These are phyloP conservation scores for Macaca nemestrina DNA, from an alignment of 2,113 vertebrate species.

Conservation along the genomic window DNA sequence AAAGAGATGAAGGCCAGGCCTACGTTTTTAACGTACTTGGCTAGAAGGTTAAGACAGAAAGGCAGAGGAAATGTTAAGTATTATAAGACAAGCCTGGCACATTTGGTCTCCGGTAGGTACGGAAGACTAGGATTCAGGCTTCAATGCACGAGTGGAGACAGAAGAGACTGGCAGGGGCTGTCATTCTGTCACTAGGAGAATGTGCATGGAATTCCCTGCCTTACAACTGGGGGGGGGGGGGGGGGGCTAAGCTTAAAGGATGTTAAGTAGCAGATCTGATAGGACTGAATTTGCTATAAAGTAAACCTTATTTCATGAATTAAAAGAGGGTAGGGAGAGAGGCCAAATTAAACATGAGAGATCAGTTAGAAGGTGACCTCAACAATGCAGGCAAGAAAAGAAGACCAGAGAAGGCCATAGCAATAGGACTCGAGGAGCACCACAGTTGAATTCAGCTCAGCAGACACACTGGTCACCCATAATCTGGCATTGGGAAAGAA, in stretches of 20 bases:
- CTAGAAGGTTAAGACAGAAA: neutral
- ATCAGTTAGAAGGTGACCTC: neutral
- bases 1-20: neutral
- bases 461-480: neutral
- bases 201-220: neutral
- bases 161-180: neutral
- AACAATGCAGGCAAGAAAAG: neutral
- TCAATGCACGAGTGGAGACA: neutral
- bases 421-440: neutral
- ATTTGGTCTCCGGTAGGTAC: neutral
- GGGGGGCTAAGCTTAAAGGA: neutral
- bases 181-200: neutral
- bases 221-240: neutral
- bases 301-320: neutral
- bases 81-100: neutral
- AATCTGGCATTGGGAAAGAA: neutral
- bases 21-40: neutral
- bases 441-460: neutral
- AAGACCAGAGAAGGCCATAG: accelerated
- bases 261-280: neutral
- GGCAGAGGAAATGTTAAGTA: neutral
- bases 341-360: neutral
- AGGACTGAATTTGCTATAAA: neutral
- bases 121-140: neutral
- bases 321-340: neutral